These are phyloP conservation scores for Aleiodes testaceus DNA, from an alignment of 2,888 invertebrate genomes.

Conservation along the genomic window DNA sequence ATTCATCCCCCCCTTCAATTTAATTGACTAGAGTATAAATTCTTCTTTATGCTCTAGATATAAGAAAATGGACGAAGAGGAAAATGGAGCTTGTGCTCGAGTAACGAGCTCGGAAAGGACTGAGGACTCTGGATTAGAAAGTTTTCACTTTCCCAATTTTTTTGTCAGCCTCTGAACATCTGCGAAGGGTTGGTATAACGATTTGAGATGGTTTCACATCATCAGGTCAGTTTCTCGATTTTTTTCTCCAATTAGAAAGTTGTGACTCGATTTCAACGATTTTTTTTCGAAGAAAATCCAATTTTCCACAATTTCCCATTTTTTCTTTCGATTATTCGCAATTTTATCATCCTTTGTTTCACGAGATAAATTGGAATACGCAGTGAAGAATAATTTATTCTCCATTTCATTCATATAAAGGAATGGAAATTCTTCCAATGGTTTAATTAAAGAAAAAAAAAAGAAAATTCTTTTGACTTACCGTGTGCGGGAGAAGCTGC, in stretches of 20 bases:
- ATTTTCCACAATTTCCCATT: no score
- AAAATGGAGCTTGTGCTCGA: slow-evolving; percentile 17
- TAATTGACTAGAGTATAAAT: background rate
- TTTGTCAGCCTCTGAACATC: slow-evolving; percentile 32
- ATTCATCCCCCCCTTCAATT: no score
- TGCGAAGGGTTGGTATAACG: slow-evolving; percentile 44
- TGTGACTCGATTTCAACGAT: slow-evolving; percentile 47
- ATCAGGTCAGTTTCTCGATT: slow-evolving; percentile 39
- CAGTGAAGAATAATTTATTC: no score
- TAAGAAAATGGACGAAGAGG: background rate
- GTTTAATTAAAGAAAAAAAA: no score
- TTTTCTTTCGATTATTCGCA: no score
- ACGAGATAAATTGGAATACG: no score
- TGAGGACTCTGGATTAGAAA: slow-evolving; percentile 51
- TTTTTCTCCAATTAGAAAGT: slow-evolving; percentile 48
- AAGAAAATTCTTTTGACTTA: no score
- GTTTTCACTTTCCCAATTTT: slow-evolving; percentile 51
- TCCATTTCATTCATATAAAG: no score
- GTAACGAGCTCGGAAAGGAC: slow-evolving; percentile 9
- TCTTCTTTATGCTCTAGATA: no score
- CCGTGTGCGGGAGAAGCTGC: no score
- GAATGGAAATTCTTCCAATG: no score
- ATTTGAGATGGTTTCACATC: slow-evolving; percentile 37
- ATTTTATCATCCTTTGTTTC: no score
- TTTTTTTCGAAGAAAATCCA: background rate